Evolutionary conservation across 2,113 vertebrate genomes (phyloP).

Genomic region (Gulo gulo): DNA sequence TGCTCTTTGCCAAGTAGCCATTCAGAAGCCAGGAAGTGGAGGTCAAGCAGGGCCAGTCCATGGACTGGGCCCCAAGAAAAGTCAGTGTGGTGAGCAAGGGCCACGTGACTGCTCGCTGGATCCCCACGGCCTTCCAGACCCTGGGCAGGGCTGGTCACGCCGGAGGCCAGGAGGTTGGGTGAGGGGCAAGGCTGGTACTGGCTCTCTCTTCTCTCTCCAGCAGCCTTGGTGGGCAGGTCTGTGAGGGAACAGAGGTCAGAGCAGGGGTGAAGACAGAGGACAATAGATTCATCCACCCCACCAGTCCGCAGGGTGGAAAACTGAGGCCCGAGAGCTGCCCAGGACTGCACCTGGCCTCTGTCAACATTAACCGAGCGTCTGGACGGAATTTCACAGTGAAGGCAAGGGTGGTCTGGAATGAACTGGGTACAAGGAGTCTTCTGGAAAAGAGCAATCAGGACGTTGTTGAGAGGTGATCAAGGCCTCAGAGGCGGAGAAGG

Average conservation of each 20-base stretch:
- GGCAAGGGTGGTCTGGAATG: background rate
- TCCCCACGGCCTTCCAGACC: background rate
- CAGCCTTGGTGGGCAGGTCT: background rate
- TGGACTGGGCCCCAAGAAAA: background rate
- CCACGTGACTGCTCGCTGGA: fast-evolving
- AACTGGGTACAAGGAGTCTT: background rate
- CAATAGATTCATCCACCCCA: background rate
- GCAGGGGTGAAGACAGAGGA: background rate
- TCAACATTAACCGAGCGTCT: background rate
- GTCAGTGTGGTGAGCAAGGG: background rate
- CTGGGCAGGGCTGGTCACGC: too few relatives aligned
- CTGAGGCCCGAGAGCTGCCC: background rate
- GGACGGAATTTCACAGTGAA: background rate
- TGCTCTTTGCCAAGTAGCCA: background rate
- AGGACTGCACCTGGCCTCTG: background rate
- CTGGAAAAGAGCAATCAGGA: background rate
- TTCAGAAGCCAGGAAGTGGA: background rate
- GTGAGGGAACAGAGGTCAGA: background rate
- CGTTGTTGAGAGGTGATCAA: background rate
- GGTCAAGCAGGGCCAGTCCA: background rate
- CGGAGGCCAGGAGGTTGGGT: fast-evolving
- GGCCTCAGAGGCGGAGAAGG: slow-evolving; percentile 22
- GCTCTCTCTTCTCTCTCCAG: background rate
- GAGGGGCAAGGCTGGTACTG: fast-evolving
- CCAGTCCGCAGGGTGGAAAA: background rate